Percentiles rank a stretch among this genome's conserved stretches.
phyloP scores from a whole-genome alignment of 2,797 vertebrate genomes.

The Crocidura indochinensis region DNA sequence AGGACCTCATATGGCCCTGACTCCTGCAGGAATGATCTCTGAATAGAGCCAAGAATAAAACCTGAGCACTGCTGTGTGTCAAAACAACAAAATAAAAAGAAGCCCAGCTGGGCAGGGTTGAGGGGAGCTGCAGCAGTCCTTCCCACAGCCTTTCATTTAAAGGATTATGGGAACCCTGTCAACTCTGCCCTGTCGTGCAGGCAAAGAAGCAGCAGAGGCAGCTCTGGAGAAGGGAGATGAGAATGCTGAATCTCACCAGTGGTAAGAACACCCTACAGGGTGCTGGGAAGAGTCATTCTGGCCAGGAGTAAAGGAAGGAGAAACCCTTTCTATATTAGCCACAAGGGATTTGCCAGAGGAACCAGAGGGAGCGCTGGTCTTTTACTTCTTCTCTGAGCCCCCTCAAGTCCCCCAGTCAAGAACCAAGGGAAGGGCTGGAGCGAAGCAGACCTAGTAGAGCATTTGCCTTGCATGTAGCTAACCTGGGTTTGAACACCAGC shows the following conservation, averaged over 20 bases:
- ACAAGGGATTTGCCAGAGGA: conserved; percentile 3
- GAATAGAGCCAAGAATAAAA: too few species aligned
- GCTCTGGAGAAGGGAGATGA: conserved; percentile 92
- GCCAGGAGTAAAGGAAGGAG: background rate
- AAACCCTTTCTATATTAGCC: background rate
- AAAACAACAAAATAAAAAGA: too few species aligned
- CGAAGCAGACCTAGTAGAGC: too few species aligned
- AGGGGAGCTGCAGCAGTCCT: background rate
- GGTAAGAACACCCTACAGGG: conserved; percentile 89
- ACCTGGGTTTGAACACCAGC: too few species aligned
- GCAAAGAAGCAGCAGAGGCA: conserved; percentile 93
- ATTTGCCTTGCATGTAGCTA: too few species aligned
- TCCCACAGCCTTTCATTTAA: background rate
- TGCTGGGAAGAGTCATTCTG: background rate
- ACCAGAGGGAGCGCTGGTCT: conserved; percentile 46
- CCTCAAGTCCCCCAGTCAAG: background rate
- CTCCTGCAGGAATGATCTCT: too few species aligned
- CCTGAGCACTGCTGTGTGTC: too few species aligned
- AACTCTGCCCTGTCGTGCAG: conserved; percentile 84
- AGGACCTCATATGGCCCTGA: too few species aligned
- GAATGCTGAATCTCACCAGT: conserved; percentile 94
- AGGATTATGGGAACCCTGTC: background rate
- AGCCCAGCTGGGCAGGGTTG: conserved; percentile 22
- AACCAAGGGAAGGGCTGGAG: too few species aligned
- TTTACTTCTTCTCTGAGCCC: background rate